Base-by-base conservation (phyloP, 2,797 vertebrate species). In the Esox lucius region DNA sequence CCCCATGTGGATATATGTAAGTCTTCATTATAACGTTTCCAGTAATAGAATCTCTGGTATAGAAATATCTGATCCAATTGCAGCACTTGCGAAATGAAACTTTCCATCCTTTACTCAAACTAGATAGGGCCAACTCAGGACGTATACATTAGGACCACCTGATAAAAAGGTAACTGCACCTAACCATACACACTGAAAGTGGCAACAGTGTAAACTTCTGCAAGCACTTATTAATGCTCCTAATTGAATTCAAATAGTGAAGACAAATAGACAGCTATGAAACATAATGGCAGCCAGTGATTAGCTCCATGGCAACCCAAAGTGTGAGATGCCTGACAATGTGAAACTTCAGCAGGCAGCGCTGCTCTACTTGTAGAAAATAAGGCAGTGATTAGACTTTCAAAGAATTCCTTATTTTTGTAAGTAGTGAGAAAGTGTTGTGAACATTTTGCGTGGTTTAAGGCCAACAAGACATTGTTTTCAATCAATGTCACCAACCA, bases 231-330 rank as follows among this genome's bases (percentile, higher is more conserved):
- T 61, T 24, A 61, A 61, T 24, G 56, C 56, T 61, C 9, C 22
- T 26, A 22, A 61, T 61, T 24, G 19, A 61, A 24, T 61, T 61
- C 22, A 4, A 19, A 61, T 24, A 61, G 56, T 12, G 11, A 24
- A 61, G 9, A 61, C 22, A 61, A 26, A 61, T 24, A 26, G 56
- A 22, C 26, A 19, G 26, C 28, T 66, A 17, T 35, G 31, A 31
- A 19, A 13, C 28, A 33, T 33, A 48, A 19, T 70, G 17, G 53
- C 12, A 72, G 53, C 46, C 6, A 70, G 26, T 5, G 53, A 68
- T 49, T 49, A 53, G 48, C 72, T 79, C 77, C 74, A 71, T 77
- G 73, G 78, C 67, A 84, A 85, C 78, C 78, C 51, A 68, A 77
- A 73, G 66, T 56, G 72, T 67, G 62, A 71, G 59, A 81, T 76